A percentile compares a stretch with the other conserved stretches of the same genome.
These are phyloP conservation scores for Camponotus fellah DNA, from an alignment of 2,888 invertebrate species.

Conservation along the genomic window DNA sequence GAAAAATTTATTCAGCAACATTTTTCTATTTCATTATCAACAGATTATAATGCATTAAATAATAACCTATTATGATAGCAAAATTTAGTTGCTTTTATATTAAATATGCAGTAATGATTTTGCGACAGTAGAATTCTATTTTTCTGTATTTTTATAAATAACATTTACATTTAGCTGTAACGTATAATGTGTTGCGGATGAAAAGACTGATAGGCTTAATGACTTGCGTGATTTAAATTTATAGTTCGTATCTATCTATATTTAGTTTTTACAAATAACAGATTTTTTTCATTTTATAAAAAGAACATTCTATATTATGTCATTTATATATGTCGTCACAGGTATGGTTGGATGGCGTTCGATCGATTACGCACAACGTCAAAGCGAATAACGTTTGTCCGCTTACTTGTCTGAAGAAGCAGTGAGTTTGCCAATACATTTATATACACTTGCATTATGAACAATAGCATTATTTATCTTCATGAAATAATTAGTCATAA, in stretches of 20 bases:
- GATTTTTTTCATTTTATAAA: background rate
- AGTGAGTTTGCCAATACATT: conserved; percentile 92
- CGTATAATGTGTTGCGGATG: background rate
- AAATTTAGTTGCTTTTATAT: background rate
- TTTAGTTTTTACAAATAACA: background rate
- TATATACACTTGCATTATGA: conserved; percentile 52
- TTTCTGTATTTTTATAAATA: background rate
- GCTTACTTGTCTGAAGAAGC: conserved; percentile 99
- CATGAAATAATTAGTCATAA: conserved; percentile 62
- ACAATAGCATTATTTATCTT: conserved; percentile 49
- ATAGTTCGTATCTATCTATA: background rate
- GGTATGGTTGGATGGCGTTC: conserved; percentile 98
- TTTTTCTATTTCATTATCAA: too few relatives aligned
- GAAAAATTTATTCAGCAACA: too few relatives aligned
- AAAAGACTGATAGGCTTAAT: background rate
- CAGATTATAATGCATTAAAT: background rate
- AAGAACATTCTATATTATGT: conserved; percentile 46
- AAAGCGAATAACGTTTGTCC: conserved; percentile 99
- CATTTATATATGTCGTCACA: conserved; percentile 85
- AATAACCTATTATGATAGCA: background rate
- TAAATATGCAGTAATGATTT: background rate
- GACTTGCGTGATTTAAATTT: background rate
- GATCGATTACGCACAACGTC: conserved; percentile 98
- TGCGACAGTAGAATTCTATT: background rate
- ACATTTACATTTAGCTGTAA: background rate